phyloP scores from a whole-genome alignment of 2,797 vertebrate species.

The Remorina albescens region DNA sequence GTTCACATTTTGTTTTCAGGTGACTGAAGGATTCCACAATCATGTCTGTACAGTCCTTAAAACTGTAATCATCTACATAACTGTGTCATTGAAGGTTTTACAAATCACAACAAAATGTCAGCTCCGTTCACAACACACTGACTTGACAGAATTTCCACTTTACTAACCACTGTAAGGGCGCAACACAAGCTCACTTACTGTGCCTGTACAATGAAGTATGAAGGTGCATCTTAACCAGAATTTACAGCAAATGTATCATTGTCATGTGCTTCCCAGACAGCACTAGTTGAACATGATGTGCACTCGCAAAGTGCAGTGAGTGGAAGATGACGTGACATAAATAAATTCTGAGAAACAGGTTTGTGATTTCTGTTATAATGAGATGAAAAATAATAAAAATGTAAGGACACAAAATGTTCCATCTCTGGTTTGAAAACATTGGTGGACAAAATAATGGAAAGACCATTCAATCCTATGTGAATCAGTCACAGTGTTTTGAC shows the following conservation, averaged over 20 bases:
- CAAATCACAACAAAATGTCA: slow-evolving; percentile 50
- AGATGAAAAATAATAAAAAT: slow-evolving; percentile 30
- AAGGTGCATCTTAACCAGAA: slow-evolving; percentile 15
- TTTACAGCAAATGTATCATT: slow-evolving; percentile 26
- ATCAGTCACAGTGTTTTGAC: too few relatives aligned
- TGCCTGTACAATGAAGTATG: slow-evolving; percentile 36
- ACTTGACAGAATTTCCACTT: slow-evolving; percentile 51
- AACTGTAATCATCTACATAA: slow-evolving; percentile 25
- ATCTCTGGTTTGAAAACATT: slow-evolving; percentile 13
- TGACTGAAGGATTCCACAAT: slow-evolving; percentile 16
- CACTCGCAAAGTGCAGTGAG: slow-evolving; percentile 14
- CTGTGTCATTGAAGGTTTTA: slow-evolving; percentile 39
- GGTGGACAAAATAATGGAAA: slow-evolving; percentile 33
- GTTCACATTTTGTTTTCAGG: slow-evolving; percentile 55
- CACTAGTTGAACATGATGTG: slow-evolving; percentile 21
- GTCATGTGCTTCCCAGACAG: slow-evolving; percentile 23
- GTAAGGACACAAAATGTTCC: not conserved
- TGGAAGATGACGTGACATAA: slow-evolving; percentile 10
- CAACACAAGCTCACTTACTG: slow-evolving; percentile 40
- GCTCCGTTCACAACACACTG: slow-evolving; percentile 55
- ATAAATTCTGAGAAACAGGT: slow-evolving; percentile 15
- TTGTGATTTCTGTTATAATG: slow-evolving; percentile 23
- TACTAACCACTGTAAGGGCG: slow-evolving; percentile 48
- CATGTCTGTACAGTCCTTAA: slow-evolving; percentile 28
- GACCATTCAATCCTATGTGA: too few relatives aligned